Evolutionary conservation across 2,113 vertebrate genomes (phyloP), one percentile per base, ranked within the genome.

Genomic region (Noctilio leporinus): DNA sequence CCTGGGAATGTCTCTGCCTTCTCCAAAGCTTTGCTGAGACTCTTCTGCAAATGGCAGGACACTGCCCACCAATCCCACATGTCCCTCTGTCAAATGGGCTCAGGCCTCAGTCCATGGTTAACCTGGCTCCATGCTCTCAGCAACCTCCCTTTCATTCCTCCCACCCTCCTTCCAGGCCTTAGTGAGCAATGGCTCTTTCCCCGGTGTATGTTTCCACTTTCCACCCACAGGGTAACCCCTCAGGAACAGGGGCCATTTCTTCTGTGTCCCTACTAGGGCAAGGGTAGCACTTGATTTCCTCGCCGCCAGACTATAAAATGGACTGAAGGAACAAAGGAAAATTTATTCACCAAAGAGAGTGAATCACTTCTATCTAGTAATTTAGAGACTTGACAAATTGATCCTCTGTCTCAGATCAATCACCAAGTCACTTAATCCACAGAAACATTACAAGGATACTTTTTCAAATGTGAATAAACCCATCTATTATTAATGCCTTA

Each of bases 401-500:
- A 87, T 87, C 43, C 10, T 40, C 26, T 0, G 4, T 16, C 45
- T 94, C 24, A 73, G 72, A 53, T 62, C 81, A n/a, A 85, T 86
- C 86, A 49, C 40, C 9, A 15, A 81, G 62, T 75, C 67, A 93
- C 43, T 88, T 89, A 64, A 86, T 73, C 80, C 43, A 7, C 10
- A 16, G 73, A 89, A 93, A 91, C 82, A 95, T 59, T 81, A 88
- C 78, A 80, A 77, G 69, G 67, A 55, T 57, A 70, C n/a, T 67
- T 94, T 95, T 82, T 84, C 83, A 82, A 77, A 73, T 7, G 55
- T 55, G 69, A 96, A 91, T 91, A 86, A 93, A 89, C 43, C 30
- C 82, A 89, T 49, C 64, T 65, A 89, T 94, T 91, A 96, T 47
- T 70, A 77, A 83, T 57, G 83, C 62, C 75, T 82, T 91, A 47